A percentile compares a stretch with the other conserved stretches of the same genome.
Evolutionary conservation across 2,797 vertebrate genomes (phyloP).

Genomic region (Darevskia nairensis): DNA sequence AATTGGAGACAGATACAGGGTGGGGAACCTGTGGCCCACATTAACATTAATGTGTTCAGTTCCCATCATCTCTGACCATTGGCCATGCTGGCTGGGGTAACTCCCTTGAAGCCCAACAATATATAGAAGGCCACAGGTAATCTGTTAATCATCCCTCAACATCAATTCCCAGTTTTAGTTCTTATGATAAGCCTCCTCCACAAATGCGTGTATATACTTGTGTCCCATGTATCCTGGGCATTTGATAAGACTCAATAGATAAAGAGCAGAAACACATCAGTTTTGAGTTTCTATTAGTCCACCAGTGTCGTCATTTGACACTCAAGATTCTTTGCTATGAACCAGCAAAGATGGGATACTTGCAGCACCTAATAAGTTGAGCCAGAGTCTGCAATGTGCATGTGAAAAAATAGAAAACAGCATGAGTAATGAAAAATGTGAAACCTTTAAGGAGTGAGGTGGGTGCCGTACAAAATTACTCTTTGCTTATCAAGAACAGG

Average conservation of each 20-base stretch:
- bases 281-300: neutral
- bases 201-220: neutral
- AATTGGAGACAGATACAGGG: too few species aligned
- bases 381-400: neutral
- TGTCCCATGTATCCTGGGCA: neutral
- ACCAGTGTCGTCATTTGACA: neutral
- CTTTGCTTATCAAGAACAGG: neutral
- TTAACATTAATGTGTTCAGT: too few species aligned
- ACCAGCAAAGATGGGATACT: neutral
- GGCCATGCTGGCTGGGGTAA: neutral
- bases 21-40: neutral
- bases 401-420: neutral
- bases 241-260: neutral
- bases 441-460: neutral
- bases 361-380: neutral
- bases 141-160: neutral
- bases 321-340: neutral
- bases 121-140: neutral
- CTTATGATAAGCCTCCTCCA: neutral
- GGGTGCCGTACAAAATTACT: neutral
- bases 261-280: slow-evolving; percentile 4
- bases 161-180: neutral
- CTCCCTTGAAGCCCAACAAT: neutral
- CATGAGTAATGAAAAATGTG: neutral
- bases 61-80: too few species aligned